These are phyloP conservation scores for Eristalinus aeneus DNA, from an alignment of 2,888 invertebrate species.

Conservation along the genomic window DNA sequence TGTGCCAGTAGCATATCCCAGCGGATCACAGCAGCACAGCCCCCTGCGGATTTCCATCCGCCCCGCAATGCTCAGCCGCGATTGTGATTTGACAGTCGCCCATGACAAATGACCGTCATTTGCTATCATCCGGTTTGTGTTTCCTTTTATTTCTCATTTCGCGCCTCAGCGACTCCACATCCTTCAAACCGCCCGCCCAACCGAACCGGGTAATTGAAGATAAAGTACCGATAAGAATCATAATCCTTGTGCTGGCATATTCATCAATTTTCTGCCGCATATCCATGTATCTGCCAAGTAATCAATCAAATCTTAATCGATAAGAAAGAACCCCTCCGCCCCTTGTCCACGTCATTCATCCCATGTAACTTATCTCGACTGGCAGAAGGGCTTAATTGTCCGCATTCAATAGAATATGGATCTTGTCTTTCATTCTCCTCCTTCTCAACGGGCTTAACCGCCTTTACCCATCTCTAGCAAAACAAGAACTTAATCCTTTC, in stretches of 20 bases:
- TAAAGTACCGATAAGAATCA: neutral
- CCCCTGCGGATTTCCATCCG: too few species aligned
- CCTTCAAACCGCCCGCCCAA: neutral
- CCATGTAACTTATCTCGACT: constrained; percentile 27
- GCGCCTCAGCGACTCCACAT: neutral
- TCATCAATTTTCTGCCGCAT: constrained; percentile 13
- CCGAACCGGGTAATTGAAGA: neutral
- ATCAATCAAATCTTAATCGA: constrained; percentile 24
- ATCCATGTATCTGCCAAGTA: neutral
- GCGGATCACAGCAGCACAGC: neutral
- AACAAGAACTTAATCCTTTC: constrained; percentile 23
- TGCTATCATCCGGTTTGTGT: neutral
- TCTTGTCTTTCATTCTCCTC: neutral
- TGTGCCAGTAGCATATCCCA: too few species aligned
- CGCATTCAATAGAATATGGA: neutral
- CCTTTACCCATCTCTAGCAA: neutral
- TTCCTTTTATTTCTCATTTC: neutral
- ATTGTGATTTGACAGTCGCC: neutral
- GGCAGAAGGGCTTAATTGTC: neutral
- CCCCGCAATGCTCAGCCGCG: neutral
- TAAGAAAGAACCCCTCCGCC: constrained; percentile 1
- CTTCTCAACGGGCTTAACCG: neutral
- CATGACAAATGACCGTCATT: neutral
- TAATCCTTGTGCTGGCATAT: constrained; percentile 2
- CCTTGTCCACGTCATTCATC: neutral